Conservation (phyloP, 2,797 vertebrate species). For the Natrix natrix region DNA sequence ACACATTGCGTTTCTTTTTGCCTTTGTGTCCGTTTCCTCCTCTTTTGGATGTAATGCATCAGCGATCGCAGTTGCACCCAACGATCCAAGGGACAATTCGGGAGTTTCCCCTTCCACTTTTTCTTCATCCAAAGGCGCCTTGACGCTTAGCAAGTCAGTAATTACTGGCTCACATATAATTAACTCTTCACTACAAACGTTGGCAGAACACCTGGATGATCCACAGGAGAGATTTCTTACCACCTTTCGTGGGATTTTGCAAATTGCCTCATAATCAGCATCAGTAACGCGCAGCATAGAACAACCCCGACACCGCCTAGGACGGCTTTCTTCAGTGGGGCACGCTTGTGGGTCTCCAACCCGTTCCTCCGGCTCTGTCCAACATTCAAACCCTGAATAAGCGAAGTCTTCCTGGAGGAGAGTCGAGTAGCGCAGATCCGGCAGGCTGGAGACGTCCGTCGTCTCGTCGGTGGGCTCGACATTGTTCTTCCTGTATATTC, state of each 20-base stretch:
- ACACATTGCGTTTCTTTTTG: slow-evolving; percentile 72
- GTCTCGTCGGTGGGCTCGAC: slow-evolving; percentile 46
- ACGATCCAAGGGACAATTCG: slow-evolving; percentile 82
- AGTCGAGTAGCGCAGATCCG: slow-evolving; percentile 78
- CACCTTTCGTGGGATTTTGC: slow-evolving; percentile 85
- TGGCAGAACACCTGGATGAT: slow-evolving; percentile 75
- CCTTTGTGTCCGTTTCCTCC: slow-evolving; percentile 68
- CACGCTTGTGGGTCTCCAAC: slow-evolving; percentile 71
- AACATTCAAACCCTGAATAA: slow-evolving; percentile 88
- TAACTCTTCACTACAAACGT: slow-evolving; percentile 73
- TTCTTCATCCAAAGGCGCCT: slow-evolving; percentile 75
- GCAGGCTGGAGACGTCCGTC: slow-evolving; percentile 44
- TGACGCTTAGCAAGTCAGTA: slow-evolving; percentile 68
- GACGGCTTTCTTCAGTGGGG: slow-evolving; percentile 71
- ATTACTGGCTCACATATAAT: slow-evolving; percentile 54
- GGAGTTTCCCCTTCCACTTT: slow-evolving; percentile 72
- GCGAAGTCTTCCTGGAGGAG: slow-evolving; percentile 89
- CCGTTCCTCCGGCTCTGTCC: slow-evolving; percentile 83
- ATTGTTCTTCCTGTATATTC: slow-evolving; percentile 86
- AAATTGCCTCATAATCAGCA: slow-evolving; percentile 92
- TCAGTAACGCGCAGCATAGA: slow-evolving; percentile 84
- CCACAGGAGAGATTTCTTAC: slow-evolving; percentile 82
- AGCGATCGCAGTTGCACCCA: slow-evolving; percentile 74
- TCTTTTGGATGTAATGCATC: slow-evolving; percentile 61
- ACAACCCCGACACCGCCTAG: slow-evolving; percentile 84